Conservation (phyloP, 2,888 invertebrate species). For the Arge pagana region DNA sequence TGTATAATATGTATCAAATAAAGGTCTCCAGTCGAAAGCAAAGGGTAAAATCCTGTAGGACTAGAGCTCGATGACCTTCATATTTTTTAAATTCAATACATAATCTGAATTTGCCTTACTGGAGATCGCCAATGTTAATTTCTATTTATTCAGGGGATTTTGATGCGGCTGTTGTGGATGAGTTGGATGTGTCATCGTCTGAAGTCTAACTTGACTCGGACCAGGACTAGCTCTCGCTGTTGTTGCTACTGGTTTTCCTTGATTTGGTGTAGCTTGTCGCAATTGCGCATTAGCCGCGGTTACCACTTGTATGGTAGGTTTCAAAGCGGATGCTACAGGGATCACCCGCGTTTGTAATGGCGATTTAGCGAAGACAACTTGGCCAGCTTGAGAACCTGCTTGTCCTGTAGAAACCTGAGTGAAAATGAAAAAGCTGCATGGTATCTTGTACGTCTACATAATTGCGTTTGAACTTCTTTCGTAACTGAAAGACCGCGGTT, state of each 20-base stretch:
- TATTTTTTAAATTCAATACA: no score
- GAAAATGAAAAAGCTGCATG: neutral
- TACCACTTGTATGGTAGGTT: constrained; percentile 66
- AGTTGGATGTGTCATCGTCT: constrained; percentile 66
- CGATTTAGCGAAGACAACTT: constrained; percentile 66
- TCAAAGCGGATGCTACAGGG: constrained; percentile 66
- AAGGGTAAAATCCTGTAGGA: no score
- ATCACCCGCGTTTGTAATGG: constrained; percentile 68
- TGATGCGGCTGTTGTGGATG: constrained; percentile 59
- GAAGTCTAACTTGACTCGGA: constrained; percentile 66
- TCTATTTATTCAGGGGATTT: no score
- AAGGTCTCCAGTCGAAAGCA: no score
- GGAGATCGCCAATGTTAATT: no score
- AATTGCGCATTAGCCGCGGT: constrained; percentile 57
- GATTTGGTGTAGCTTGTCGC: constrained; percentile 48
- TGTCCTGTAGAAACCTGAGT: constrained; percentile 55
- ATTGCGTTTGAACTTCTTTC: neutral
- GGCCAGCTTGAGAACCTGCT: constrained; percentile 61
- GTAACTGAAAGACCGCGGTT: no score
- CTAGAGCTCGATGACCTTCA: no score
- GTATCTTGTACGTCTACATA: neutral
- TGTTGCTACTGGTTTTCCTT: constrained; percentile 53
- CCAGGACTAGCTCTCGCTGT: constrained; percentile 60
- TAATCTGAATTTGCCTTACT: no score
- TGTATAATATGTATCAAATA: no score